Conservation (phyloP, 2,797 vertebrate genomes). For the Cephalopachus bancanus region DNA sequence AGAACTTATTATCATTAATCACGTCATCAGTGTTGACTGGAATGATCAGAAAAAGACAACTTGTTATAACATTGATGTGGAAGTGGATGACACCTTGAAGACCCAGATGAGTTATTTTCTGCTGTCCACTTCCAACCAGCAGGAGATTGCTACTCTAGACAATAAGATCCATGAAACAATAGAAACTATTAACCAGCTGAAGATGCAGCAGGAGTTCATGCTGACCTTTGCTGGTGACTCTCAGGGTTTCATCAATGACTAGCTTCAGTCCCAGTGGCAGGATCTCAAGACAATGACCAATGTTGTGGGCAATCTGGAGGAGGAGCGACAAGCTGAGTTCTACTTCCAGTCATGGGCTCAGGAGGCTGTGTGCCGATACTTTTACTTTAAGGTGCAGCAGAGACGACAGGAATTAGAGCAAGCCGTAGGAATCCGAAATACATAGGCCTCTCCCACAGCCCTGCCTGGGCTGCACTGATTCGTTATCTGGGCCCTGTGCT, state of each 20-base stretch:
- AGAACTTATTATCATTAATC: conserved; percentile 99
- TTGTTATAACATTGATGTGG: conserved; percentile 99
- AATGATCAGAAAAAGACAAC: conserved; percentile 99
- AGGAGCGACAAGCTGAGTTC: conserved; percentile 98
- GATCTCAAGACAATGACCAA: conserved; percentile 99
- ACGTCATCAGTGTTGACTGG: conserved; percentile 99
- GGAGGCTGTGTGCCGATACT: conserved; percentile 98
- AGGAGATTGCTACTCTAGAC: conserved; percentile 98
- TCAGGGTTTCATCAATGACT: conserved; percentile 99
- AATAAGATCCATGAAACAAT: conserved; percentile 99
- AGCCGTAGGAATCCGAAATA: conserved; percentile 99
- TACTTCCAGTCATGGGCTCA: conserved; percentile 99
- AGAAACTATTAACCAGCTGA: conserved; percentile 99
- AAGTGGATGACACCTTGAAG: conserved; percentile 99
- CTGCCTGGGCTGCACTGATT: conserved; percentile 81
- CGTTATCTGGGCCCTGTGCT: conserved; percentile 80
- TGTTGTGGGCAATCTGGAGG: conserved; percentile 98
- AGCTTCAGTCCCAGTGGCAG: conserved; percentile 99
- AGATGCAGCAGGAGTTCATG: conserved; percentile 99
- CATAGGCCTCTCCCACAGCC: conserved; percentile 89
- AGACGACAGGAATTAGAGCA: conserved; percentile 98
- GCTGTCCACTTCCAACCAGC: conserved; percentile 98
- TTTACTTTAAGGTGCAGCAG: conserved; percentile 99
- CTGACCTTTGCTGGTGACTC: conserved; percentile 99
- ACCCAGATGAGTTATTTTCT: conserved; percentile 99